Base-by-base conservation (phyloP, 2,113 vertebrate genomes). In the Urocitellus parryii region DNA sequence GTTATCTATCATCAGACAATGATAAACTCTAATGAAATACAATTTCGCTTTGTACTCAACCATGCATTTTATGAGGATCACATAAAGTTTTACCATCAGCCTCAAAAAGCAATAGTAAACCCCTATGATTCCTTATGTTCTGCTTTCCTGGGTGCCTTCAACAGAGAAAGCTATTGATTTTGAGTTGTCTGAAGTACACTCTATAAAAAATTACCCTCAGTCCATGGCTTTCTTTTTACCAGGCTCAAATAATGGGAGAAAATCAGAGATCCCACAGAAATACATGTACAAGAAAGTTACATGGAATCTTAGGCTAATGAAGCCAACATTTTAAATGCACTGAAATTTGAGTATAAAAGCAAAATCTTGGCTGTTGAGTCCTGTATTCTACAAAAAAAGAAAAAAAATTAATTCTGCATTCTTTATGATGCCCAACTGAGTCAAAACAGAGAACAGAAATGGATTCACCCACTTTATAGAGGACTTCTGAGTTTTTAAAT, bases 1-100 rank as follows among this genome's bases (percentile, higher is more conserved):
- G 9, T 27, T 94, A 79, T 88, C 87, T 91, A 96, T 97, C 78
- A 81, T 96, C 90, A 98, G 80, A 96, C 88, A 73, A 88, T 79
- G 90, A 94, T 89, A 88, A 96, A 81, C 56, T 63, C 84, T 83
- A 98, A 97, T 86, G 67, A 88, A 98, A 97, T 84, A 92, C 83
- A 96, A 94, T 97, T 97, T 53, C 83, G 88, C 32, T 82, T 90
- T 88, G 45, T 94, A 93, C 32, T 97, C 84, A 94, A 88, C 68
- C 10, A 8, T 63, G 45, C 13, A 25, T 78, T 53, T 95, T 97
- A 97, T 39, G 93, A 81, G 72, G 77, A 81, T 22, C 56, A 27
- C 83, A 90, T 91, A 96, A 98, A 96, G 3, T 90, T 79, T 95
- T 94, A 97, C 37, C 87, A 95, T 58, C 48, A 18, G 13, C 25